A percentile compares a stretch with the other conserved stretches of the same genome.
Evolutionary conservation across 1,140 invertebrate genomes (phyloP).

Genomic region (Drosophila erecta): DNA sequence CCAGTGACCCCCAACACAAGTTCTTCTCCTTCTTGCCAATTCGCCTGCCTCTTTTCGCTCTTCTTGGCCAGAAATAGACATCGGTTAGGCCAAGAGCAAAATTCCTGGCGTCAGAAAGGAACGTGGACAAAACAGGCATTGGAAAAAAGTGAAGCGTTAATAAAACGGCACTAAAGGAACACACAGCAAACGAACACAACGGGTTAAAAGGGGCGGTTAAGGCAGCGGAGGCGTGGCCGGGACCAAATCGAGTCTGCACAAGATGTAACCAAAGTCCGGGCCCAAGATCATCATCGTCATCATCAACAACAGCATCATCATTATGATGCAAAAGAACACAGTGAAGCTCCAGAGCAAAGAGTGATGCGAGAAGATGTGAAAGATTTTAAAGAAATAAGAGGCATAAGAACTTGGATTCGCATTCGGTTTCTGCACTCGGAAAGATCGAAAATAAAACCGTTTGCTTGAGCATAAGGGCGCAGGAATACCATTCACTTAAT

Average conservation of each 20-base stretch:
- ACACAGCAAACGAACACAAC: conserved; percentile 50
- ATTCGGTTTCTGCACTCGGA: conserved; percentile 7
- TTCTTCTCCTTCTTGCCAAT: neutral
- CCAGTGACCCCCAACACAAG: conserved; percentile 47
- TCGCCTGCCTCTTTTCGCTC: neutral
- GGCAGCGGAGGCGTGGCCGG: neutral
- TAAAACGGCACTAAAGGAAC: conserved; percentile 78
- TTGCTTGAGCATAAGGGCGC: neutral
- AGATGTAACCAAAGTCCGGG: conserved; percentile 74
- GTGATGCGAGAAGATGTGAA: conserved; percentile 17
- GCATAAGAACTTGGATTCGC: conserved; percentile 9
- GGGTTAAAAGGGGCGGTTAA: conserved; percentile 15
- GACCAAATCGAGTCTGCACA: conserved; percentile 36
- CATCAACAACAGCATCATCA: neutral
- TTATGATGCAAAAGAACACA: conserved; percentile 39
- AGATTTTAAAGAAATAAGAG: conserved; percentile 17
- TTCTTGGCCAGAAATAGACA: conserved; percentile 44
- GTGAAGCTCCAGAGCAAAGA: conserved; percentile 22
- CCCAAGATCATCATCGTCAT: conserved; percentile 14
- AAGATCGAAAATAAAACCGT: neutral
- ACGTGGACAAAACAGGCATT: conserved; percentile 40
- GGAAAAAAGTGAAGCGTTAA: conserved; percentile 76
- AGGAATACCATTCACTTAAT: neutral
- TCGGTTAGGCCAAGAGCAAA: conserved; percentile 48
- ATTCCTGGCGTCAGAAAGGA: conserved; percentile 65